Base-by-base conservation (phyloP, 2,113 vertebrate species). In the Oncorhynchus kisutch region DNA sequence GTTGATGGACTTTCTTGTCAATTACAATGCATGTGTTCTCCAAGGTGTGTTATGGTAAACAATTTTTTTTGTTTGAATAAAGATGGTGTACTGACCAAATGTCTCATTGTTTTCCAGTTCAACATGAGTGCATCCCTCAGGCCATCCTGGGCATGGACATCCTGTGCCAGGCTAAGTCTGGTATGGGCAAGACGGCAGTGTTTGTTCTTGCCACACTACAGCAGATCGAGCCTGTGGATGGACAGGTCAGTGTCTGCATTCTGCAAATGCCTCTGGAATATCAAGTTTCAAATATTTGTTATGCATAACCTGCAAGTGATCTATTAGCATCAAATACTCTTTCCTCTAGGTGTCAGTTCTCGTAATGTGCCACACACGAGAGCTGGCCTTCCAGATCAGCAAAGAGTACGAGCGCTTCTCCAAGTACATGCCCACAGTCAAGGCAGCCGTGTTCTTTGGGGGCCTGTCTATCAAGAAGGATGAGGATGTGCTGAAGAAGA, bases 331-430 rank as follows among this genome's bases (percentile, higher is more conserved):
- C 70, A 29, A 45, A 45, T 45, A 3, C 39, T 45, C 16, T n/a
- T 5, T 25, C 57, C 25, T 48, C 49, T 71, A 96, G 95, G 92
- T 95, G 51, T 93, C 94, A 0, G 96, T 96, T 31, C 88, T 96
- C 62, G 96, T 96, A 74, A 96, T 96, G 95, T 96, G 95, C 79
- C 96, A 96, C 82, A 96, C 94, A 0, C 89, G 95, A 69, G 96
- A 96, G 88, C 88, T 96, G 88, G 95, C 96, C 76, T 96, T 96
- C 88, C 96, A 96, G 90, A 96, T 96, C 90, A 95, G 95, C 72
- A 96, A 96, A 83, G 96, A 96, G 79, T 96, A 96, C 0, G 95
- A 96, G 88, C 93, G 95, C 14, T 96, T 96, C 91, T 96, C 95
- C 70, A 96, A 96, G 85, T 96, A 96, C 88, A 96, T 96, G 96